Evolutionary conservation across 2,888 invertebrate genomes (phyloP).

Genomic region (Zele albiditarsus): DNA sequence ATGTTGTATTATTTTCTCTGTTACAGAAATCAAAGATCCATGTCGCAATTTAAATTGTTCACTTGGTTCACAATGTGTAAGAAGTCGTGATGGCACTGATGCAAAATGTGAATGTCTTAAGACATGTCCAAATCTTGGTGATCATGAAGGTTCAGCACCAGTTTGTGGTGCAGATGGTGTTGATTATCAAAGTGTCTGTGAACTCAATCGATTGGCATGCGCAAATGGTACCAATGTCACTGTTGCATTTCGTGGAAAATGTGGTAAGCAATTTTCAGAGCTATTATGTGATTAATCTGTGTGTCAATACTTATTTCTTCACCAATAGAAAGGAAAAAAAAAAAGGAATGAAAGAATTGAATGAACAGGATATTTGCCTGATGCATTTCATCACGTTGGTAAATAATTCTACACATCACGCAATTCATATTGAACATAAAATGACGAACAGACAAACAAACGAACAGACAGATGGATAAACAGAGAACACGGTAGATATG

Average conservation of each 20-base stretch:
- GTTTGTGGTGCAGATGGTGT: constrained; percentile 89
- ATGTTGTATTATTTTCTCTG: constrained; percentile 38
- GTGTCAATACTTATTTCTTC: not conserved
- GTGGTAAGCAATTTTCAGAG: constrained; percentile 79
- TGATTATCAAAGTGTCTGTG: constrained; percentile 90
- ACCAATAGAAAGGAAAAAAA: not conserved
- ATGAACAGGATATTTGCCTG: not conserved
- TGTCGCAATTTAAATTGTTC: constrained; percentile 76
- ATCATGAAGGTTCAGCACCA: constrained; percentile 85
- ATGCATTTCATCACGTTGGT: no score
- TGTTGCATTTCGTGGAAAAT: constrained; percentile 88
- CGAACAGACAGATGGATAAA: no score
- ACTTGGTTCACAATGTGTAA: constrained; percentile 77
- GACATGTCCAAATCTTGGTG: constrained; percentile 87
- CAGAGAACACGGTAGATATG: no score
- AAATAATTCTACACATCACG: no score
- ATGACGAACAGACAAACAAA: no score
- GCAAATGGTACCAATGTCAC: constrained; percentile 82
- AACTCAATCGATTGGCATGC: constrained; percentile 87
- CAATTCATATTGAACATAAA: no score
- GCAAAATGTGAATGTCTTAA: constrained; percentile 86
- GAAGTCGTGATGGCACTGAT: constrained; percentile 79
- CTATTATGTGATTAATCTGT: not conserved
- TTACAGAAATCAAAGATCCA: constrained; percentile 75
- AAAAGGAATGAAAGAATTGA: not conserved